These are phyloP conservation scores for Dysmachus trigonus DNA, from an alignment of 2,888 invertebrate species.

Conservation along the genomic window DNA sequence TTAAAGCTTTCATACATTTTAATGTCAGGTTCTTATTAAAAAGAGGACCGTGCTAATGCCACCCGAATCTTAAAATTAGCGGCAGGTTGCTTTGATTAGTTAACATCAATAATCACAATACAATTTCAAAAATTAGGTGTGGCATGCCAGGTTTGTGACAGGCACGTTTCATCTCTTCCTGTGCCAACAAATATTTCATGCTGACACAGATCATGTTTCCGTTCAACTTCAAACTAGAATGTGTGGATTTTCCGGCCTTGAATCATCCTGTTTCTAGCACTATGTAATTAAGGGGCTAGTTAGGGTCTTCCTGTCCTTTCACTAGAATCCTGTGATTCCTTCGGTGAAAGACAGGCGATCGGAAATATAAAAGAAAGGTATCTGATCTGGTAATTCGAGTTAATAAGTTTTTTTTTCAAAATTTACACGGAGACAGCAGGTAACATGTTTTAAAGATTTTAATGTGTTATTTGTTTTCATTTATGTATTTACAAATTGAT, in stretches of 20 bases:
- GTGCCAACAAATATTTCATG: background rate
- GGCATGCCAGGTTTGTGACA: background rate
- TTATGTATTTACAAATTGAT: too few species aligned
- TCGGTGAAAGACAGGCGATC: background rate
- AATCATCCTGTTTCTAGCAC: background rate
- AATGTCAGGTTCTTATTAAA: background rate
- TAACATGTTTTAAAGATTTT: background rate
- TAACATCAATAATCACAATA: background rate
- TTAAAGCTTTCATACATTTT: too few species aligned
- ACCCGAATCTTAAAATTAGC: background rate
- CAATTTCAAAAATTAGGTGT: background rate
- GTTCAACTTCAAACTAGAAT: background rate
- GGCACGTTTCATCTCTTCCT: background rate
- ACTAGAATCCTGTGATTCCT: background rate
- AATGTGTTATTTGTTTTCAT: too few species aligned
- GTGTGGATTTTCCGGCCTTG: background rate
- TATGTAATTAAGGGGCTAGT: background rate
- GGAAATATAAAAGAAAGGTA: background rate
- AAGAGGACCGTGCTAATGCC: background rate
- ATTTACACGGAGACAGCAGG: background rate
- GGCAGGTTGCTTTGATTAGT: background rate
- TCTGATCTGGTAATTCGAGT: background rate
- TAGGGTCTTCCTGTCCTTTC: background rate
- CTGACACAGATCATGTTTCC: background rate
- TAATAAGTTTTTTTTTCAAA: background rate